phyloP scores from a whole-genome alignment of 2,113 vertebrate genomes.

The Plecturocebus donacophilus region DNA sequence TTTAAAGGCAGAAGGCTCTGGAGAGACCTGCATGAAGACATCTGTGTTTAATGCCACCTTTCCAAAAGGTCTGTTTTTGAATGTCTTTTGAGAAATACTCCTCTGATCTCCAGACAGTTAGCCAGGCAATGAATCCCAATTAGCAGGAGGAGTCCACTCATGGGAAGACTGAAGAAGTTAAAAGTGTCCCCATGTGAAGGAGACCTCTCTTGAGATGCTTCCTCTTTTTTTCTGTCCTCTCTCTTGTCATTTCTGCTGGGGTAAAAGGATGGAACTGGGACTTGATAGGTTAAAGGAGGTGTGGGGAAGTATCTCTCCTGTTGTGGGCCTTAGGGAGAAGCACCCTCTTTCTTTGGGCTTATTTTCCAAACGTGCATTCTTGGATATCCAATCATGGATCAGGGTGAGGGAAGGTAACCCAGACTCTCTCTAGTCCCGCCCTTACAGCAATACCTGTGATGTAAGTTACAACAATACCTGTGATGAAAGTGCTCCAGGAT shows the following conservation, averaged over 20 bases:
- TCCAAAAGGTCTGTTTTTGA: background rate
- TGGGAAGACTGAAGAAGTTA: background rate
- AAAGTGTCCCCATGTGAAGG: background rate
- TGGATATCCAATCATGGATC: background rate
- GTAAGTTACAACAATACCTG: background rate
- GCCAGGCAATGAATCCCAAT: background rate
- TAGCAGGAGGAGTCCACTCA: fast-evolving
- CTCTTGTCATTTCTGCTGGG: background rate
- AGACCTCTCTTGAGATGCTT: background rate
- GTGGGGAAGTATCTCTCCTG: background rate
- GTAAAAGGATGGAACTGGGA: background rate
- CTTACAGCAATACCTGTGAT: background rate
- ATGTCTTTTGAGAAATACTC: background rate
- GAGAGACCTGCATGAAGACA: background rate
- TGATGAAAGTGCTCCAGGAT: background rate
- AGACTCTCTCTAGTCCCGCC: background rate
- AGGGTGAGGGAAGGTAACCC: background rate
- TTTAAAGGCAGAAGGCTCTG: background rate
- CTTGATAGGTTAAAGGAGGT: too few species aligned
- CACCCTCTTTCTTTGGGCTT: background rate
- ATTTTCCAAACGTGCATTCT: background rate
- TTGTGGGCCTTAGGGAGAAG: background rate
- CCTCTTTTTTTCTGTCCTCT: background rate
- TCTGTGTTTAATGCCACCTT: background rate
- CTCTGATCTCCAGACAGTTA: background rate